Base-by-base conservation (phyloP, 2,113 vertebrate species). In the Capra hircus region DNA sequence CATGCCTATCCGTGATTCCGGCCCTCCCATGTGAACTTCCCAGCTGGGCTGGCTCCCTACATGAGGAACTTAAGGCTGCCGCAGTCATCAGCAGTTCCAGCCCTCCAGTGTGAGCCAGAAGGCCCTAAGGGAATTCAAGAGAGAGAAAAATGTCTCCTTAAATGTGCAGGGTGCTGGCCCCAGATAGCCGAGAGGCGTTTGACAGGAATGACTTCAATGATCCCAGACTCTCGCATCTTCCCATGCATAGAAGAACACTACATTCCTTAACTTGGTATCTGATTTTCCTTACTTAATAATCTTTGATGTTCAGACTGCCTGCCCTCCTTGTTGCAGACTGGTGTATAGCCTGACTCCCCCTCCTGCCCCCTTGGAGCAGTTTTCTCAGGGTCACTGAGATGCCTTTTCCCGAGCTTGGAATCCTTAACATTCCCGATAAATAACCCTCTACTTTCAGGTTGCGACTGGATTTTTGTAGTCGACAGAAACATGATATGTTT, bases 1-100 rank as follows among this genome's bases (percentile, higher is more conserved):
- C 71, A 6, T 6, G 13, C 36, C 23, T 7, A 3, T 13, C 71
- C 2, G 0, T 25, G 71, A 43, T 14, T 77, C 71, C 0, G 2
- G 71, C 23, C 36, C 36, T 77, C 36, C 71, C 11, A 27, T 1
- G 6, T 7, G 23, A 7, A 43, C 27, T 43, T 27, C 71, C 5
- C 6, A 77, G 40, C 23, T 25, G 12, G 36, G 36, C 67, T 40
- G n/a, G 40, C 11, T 25, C 36, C 36, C 71, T 40, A 43, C 36
- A 7, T 0, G 2, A 27, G 71, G 71, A 7, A 43, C 40, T 43
- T 27, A 43, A 77, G 23, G 71, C 1, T 43, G 71, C 27, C 1
- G 5, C 40, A 7, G 23, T 7, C n/a, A 27, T 27, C 71, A 77
- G 40, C 71, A 27, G 40, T 77, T 15, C 21, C 71, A 77, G 40